phyloP scores from a whole-genome alignment of 2,113 vertebrate genomes.

The Tachuris rubrigastra region DNA sequence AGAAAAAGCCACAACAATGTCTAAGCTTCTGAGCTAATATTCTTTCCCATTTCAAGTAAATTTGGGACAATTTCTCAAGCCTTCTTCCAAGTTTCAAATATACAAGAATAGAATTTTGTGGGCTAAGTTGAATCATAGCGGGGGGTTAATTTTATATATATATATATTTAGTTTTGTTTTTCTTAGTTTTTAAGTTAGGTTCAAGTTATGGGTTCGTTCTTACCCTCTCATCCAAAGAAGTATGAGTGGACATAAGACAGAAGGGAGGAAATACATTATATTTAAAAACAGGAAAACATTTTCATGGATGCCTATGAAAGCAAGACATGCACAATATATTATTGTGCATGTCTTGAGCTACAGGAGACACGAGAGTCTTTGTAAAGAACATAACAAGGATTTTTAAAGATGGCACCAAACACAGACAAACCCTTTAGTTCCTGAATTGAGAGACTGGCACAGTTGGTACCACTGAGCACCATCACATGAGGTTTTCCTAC shows the following conservation, averaged over 20 bases:
- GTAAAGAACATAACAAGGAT: neutral
- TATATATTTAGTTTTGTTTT: neutral
- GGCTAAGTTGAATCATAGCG: neutral
- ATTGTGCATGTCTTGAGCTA: neutral
- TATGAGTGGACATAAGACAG: neutral
- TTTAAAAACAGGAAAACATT: neutral
- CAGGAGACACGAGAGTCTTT: neutral
- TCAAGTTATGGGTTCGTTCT: neutral
- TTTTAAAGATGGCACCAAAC: slow-evolving; percentile 6
- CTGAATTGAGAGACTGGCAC: neutral
- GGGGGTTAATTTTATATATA: too few species aligned
- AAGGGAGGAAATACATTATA: neutral
- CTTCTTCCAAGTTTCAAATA: neutral
- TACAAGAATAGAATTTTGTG: neutral
- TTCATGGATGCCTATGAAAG: neutral
- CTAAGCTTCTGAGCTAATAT: neutral
- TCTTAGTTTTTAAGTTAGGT: neutral
- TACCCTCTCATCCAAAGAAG: too few species aligned
- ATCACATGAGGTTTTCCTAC: neutral
- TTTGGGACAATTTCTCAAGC: neutral
- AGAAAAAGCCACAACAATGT: neutral
- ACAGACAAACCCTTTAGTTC: neutral
- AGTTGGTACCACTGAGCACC: neutral
- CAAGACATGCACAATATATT: neutral
- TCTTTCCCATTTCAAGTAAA: neutral